Evolutionary conservation across 2,797 vertebrate species (phyloP), one percentile per base, ranked within the genome.

Genomic region (Botia almorhae): DNA sequence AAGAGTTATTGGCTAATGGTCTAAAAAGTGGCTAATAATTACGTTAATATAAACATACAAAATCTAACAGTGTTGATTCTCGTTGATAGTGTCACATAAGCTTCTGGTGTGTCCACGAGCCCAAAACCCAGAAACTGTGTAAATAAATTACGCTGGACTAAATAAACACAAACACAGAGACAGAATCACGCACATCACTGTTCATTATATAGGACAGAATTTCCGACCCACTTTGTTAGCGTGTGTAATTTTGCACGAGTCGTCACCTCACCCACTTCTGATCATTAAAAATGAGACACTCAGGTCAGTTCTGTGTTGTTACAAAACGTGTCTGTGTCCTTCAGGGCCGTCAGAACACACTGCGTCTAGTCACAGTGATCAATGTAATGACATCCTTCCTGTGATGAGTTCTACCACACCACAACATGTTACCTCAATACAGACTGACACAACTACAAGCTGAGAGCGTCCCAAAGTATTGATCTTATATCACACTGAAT

Each of bases 281-380:
- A 55, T 83, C 58, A 85, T 69, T 76, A 67, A 48, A 82, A 65
- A 55, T 33, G 63, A 63, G 74, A 69, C 70, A 74, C 39, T 26
- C 50, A 50, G 43, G 60, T 58, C 78, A 80, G 23, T 55, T 55
- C 13, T 36, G 33, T 46, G 55, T 46, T 63, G 14, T 71, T 23
- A 74, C 67, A 17, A 6, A 3, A 39, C 23, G 8, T 53, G 46
- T 69, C 14, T 7, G 3, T 63, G 48, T 78, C 65, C 73, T 83
- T 80, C 33, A 77, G 39, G 72, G 61, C 39, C 50, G 13, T 11
- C 46, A 48, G 23, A 1, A 14, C 51, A 55, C 19, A 43, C n/a
- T 19, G 26, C 2, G 6, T 14, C 21, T 61, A 29, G n/a, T 39
- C 33, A 39, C 19, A 36, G 50, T 76, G 19, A 70, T 16, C 39